Conservation (phyloP, 1,140 invertebrate species). For the Daktulosphaira vitifoliae region DNA sequence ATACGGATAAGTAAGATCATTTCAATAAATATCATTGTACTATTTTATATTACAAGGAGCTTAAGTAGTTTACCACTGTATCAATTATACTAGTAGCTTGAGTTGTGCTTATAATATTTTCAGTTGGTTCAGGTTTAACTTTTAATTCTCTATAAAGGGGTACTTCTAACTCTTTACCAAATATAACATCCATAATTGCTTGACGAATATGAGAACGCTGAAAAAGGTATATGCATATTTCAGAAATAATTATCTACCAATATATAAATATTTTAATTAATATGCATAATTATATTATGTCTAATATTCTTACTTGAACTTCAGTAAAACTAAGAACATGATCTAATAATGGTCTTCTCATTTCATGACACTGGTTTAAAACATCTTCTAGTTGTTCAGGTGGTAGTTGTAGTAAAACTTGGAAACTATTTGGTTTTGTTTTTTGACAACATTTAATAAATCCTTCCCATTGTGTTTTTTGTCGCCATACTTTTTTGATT, state of each 20-base stretch:
- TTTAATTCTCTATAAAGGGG: constrained; percentile 35
- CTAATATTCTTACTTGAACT: constrained; percentile 54
- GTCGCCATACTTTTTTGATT: constrained; percentile 89
- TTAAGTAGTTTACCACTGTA: too few species aligned
- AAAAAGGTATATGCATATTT: too few species aligned
- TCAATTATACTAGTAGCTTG: too few species aligned
- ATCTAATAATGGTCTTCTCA: constrained; percentile 58
- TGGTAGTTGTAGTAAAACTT: constrained; percentile 75
- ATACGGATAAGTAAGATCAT: too few species aligned
- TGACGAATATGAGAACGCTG: constrained; percentile 50
- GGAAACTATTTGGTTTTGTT: constrained; percentile 78
- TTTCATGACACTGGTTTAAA: constrained; percentile 62
- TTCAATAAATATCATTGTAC: too few species aligned
- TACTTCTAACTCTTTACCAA: constrained; percentile 34
- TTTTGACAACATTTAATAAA: constrained; percentile 93
- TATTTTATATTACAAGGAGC: too few species aligned
- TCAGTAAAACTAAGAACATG: constrained; percentile 72
- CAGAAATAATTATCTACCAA: too few species aligned
- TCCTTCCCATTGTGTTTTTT: constrained; percentile 95
- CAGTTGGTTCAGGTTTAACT: constrained; percentile 40
- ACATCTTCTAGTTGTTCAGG: constrained; percentile 65
- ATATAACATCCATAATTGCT: constrained; percentile 48
- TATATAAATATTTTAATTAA: too few species aligned
- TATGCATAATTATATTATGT: constrained; percentile 17
- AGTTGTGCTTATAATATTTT: too few species aligned